Evolutionary conservation across 1,140 invertebrate species (phyloP).

Genomic region (Leptoteleia sp.): DNA sequence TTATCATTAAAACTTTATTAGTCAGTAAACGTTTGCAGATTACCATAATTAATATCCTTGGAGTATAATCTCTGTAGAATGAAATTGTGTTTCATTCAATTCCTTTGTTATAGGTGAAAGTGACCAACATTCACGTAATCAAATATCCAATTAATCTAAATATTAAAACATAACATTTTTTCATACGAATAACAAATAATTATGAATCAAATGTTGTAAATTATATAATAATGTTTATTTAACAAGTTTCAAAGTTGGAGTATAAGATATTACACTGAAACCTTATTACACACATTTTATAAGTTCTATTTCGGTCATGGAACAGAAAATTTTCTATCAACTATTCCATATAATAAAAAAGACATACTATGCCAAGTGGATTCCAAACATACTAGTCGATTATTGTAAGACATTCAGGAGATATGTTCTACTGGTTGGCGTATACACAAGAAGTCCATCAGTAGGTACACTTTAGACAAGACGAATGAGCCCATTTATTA

Average conservation of each 20-base stretch:
- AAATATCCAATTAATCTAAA: constrained; percentile 19
- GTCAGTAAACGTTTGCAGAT: constrained; percentile 2
- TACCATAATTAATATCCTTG: constrained; percentile 5
- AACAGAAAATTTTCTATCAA: constrained; percentile 31
- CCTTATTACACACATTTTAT: too few species aligned
- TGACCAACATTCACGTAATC: constrained; percentile 33
- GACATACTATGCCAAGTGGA: constrained; percentile 34
- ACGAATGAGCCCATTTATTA: constrained; percentile 36
- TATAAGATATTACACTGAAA: too few species aligned
- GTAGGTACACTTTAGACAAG: constrained; percentile 30
- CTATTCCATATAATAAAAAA: constrained; percentile 22
- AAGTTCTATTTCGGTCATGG: too few species aligned
- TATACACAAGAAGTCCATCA: constrained; percentile 30
- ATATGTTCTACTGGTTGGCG: constrained; percentile 26
- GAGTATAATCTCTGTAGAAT: not conserved
- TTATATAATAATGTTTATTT: too few species aligned
- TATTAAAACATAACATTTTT: too few species aligned
- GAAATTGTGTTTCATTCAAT: constrained; percentile 15
- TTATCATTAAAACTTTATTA: too few species aligned
- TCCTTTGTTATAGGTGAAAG: constrained; percentile 34
- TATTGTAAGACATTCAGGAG: constrained; percentile 23
- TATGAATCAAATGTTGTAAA: too few species aligned
- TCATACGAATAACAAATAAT: too few species aligned
- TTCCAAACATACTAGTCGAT: constrained; percentile 31
- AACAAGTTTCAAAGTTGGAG: too few species aligned